Evolutionary conservation across 2,113 vertebrate genomes (phyloP), one percentile per base, ranked within the genome.

Genomic region (Hippocampus barbouri): DNA sequence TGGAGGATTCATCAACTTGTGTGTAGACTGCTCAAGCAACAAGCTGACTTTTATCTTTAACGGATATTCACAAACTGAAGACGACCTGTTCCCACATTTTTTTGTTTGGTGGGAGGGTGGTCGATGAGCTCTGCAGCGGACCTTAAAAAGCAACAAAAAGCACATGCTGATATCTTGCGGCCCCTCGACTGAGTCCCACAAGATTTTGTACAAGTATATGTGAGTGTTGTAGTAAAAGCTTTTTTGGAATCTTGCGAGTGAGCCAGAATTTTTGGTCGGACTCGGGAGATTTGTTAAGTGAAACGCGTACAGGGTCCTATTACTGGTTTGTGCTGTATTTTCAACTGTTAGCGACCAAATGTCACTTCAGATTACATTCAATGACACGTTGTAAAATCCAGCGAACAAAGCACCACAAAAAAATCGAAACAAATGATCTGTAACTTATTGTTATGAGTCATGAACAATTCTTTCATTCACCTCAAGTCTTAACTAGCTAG

Each of bases 11-110:
- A 66, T 49, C 23, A 38, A 64, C 21, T 43, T 23, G 6, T 64
- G 6, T 64, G 18, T 64, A 14, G 11, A 30, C 62, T 64, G 62
- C 59, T 64, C 62, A 41, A 64, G 14, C 62, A 64, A 64, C 62
- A 41, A 23, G 38, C 34, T 10, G 62, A 64, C n/a, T 40, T n/a
- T 41, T 41, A 9, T 23, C 62, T 41, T 5, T 41, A 21, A 18
- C 38, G 18, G 27, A 61, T 34, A 4, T 61, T 34, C 27, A 34
- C 15, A 16, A 61, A 61, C 27, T 30, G 27, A 34, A 61, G 1
- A 34, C 2, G 6, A 34, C 15, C 27, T 34, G 27, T 61, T 61
- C 27, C 59, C 18, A 9, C n/a, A 14, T 47, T 47, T 47, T 12
- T 47, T 47, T 16, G 8, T 16, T 30, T 11, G 10, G 16, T 21